Evolutionary conservation across 2,888 invertebrate species (phyloP).

Genomic region (Drosophila helvetica): DNA sequence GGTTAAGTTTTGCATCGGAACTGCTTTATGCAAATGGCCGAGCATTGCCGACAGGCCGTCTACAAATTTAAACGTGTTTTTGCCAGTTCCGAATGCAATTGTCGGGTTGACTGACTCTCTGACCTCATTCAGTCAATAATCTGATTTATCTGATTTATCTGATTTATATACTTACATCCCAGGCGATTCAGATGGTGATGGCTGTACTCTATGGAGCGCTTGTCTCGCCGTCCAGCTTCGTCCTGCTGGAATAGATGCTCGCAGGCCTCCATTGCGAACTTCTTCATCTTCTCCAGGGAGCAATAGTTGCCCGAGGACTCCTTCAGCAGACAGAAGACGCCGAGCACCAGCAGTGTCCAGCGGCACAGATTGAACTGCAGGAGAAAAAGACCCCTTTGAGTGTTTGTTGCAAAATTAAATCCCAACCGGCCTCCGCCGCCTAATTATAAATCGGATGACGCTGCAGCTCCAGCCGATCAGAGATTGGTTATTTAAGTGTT

Average conservation of each 20-base stretch:
- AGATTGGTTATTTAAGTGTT: constrained; percentile 59
- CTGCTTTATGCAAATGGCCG: constrained; percentile 46
- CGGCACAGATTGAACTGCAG: constrained; percentile 66
- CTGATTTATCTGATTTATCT: constrained; percentile 8
- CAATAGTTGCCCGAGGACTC: constrained; percentile 60
- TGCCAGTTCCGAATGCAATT: constrained; percentile 59
- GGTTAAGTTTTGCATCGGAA: constrained; percentile 63
- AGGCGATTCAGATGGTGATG: constrained; percentile 61
- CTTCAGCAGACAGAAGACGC: constrained; percentile 46
- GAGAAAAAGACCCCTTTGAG: constrained; percentile 19
- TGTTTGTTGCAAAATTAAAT: constrained; percentile 30
- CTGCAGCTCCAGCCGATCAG: constrained; percentile 27
- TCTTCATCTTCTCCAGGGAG: constrained; percentile 81
- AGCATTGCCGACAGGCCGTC: constrained; percentile 24
- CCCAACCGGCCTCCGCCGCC: constrained; percentile 22
- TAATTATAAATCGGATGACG: constrained; percentile 36
- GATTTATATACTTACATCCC: constrained; percentile 70
- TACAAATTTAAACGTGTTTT: constrained; percentile 37
- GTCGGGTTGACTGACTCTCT: constrained; percentile 78
- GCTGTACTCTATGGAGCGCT: constrained; percentile 69
- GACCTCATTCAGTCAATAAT: constrained; percentile 68
- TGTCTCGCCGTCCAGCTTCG: constrained; percentile 67
- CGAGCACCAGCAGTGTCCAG: constrained; percentile 47
- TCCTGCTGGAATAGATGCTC: constrained; percentile 79
- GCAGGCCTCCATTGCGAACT: constrained; percentile 80